Base-by-base conservation (phyloP, 2,797 vertebrate species). In the Protonibea diacanthus region DNA sequence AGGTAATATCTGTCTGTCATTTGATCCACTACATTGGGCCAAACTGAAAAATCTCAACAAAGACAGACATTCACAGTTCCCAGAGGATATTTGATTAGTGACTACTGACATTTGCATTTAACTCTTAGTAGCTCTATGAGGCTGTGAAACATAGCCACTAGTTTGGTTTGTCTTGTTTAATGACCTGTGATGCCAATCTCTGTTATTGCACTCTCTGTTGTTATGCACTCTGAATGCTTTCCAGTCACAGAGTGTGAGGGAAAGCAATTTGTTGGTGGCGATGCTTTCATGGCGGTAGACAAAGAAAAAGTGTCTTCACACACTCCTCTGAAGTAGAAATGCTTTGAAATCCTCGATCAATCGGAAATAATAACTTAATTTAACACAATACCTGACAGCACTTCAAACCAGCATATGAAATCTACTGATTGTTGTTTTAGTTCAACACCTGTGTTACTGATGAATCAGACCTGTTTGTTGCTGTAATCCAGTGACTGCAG, bases 381-480 rank as follows among this genome's bases (percentile, higher is more conserved):
- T 29, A 65, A 68, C 20, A 47, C 10, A 44, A 51, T 21, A 25
- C 0, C 27, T 23, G 38, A 59, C 0, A 44, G 44, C 25, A 77
- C 33, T 38, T 38, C 33, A 9, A 38, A 38, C 33, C 33, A 1
- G 1, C 25, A 40, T 3, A 38, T 25, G 17, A 53, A 79, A 58
- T 63, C 21, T 62, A n/a, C 45, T 8, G 18, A 58, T 33, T 60
- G 58, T 13, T 70, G 27, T 68, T 71, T 71, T 64, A 64, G n/a
- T 74, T 57, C 58, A 69, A n/a, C 8, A 58, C 59, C 45, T 33
- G 58, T 18, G 10, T 60, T 58, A 45, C 20, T 38, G 13, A 58
- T 42, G 48, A 69, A 23, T 62, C 71, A 71, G 51, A 76, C 53
- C 48, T 61, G 47, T 79, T 71, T 68, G 48, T 10, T 56, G n/a